phyloP scores from a whole-genome alignment of 2,888 invertebrate species.

The Colletes collaris region DNA sequence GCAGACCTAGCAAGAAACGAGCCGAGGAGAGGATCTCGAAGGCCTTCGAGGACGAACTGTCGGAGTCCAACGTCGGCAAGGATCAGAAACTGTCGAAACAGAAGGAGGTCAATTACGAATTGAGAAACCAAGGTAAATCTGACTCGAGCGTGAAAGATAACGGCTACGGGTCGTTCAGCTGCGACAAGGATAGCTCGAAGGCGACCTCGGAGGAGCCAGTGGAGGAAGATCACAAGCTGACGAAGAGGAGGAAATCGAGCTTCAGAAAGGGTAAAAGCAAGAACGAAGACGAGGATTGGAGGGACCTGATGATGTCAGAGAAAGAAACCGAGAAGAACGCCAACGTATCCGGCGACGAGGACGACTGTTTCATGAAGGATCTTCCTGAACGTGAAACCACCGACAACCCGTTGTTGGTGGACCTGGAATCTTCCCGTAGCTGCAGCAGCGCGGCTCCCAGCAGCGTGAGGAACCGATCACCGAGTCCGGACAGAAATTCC shows the following conservation, averaged over 20 bases:
- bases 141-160: slow-evolving; percentile 43
- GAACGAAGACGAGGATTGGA: slow-evolving; percentile 39
- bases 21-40: slow-evolving; percentile 79
- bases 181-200: slow-evolving; percentile 40
- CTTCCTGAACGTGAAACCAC: background rate
- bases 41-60: slow-evolving; percentile 73
- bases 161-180: slow-evolving; percentile 39
- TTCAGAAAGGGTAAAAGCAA: slow-evolving; percentile 47
- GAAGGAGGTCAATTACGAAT: slow-evolving; percentile 38
- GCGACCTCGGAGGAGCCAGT: background rate
- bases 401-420: slow-evolving; percentile 2
- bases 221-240: slow-evolving; percentile 9
- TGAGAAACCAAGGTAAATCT: slow-evolving; percentile 53
- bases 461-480: slow-evolving; percentile 63
- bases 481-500: slow-evolving; percentile 63
- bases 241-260: slow-evolving; percentile 25
- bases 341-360: slow-evolving; percentile 14
- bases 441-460: slow-evolving; percentile 41
- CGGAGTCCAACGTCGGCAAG: slow-evolving; percentile 8
- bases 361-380: slow-evolving; percentile 6
- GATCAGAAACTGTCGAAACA: slow-evolving; percentile 9
- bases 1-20: slow-evolving; percentile 79
- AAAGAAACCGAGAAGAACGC: slow-evolving; percentile 5
- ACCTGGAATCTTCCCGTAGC: slow-evolving; percentile 40
- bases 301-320: background rate